Conservation (phyloP, 2,888 invertebrate species). For the Pristionchus maxplancki region DNA sequence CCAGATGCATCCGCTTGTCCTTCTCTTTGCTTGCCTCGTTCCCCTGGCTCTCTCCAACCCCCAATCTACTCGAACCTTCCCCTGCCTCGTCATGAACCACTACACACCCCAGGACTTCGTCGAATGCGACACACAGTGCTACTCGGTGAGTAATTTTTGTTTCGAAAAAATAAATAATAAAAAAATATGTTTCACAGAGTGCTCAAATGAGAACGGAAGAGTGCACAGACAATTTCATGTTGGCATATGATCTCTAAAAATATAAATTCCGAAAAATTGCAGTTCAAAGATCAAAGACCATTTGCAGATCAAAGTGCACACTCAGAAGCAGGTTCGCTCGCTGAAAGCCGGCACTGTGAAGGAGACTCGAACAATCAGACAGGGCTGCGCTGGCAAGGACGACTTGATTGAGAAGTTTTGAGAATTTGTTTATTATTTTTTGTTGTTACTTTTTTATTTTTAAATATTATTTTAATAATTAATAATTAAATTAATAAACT, state of each 20-base stretch:
- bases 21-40: background rate
- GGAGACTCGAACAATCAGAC: background rate
- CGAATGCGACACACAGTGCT: slow-evolving; percentile 32
- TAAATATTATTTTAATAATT: background rate
- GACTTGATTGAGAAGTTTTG: slow-evolving; percentile 12
- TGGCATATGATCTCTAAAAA: background rate
- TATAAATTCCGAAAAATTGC: background rate
- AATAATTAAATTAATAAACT: background rate
- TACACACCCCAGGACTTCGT: slow-evolving; percentile 1
- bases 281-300: too few species aligned
- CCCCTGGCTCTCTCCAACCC: background rate
- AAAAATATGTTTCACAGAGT: background rate
- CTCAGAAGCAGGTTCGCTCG: background rate
- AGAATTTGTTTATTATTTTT: background rate
- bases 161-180: background rate
- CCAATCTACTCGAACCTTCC: background rate
- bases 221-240: background rate
- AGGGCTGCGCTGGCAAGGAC: background rate
- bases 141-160: background rate
- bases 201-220: background rate
- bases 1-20: background rate
- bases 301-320: background rate
- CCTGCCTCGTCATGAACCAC: background rate
- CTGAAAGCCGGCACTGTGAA: too few species aligned
- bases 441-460: background rate